phyloP scores from a whole-genome alignment of 1,140 invertebrate species.

The Papilio xuthus region DNA sequence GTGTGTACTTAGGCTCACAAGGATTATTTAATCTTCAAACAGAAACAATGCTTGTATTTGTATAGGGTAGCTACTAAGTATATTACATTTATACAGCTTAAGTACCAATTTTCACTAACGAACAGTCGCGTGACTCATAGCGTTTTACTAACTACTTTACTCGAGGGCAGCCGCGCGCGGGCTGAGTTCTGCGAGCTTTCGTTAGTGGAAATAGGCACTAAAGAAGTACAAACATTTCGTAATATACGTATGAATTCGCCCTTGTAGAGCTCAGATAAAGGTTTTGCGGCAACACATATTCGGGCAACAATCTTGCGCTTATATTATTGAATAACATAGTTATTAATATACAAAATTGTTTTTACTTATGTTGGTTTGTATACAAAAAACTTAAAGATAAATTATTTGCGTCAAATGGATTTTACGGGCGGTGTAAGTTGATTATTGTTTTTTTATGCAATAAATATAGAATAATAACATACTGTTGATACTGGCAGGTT shows the following conservation, averaged over 20 bases:
- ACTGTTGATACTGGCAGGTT: background rate
- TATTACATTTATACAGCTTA: background rate
- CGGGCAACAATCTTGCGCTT: background rate
- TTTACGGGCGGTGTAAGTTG: background rate
- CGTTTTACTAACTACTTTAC: too few species aligned
- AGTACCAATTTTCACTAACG: background rate
- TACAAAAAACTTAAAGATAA: background rate
- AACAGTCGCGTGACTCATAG: background rate
- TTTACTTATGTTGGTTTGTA: background rate
- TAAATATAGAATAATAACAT: background rate
- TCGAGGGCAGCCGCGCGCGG: too few species aligned
- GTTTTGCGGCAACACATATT: background rate
- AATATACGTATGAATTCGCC: background rate
- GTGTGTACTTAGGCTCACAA: background rate
- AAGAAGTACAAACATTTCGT: background rate
- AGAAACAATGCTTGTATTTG: background rate
- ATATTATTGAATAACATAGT: background rate
- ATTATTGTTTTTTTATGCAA: slow-evolving; percentile 15
- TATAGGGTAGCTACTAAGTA: background rate
- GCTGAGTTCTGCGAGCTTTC: too few species aligned
- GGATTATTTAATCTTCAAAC: background rate
- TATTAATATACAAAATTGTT: background rate
- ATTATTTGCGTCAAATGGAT: background rate
- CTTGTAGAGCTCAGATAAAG: background rate
- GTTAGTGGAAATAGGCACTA: too few species aligned